phyloP scores from a whole-genome alignment of 2,888 invertebrate species.

The Heliconius hortense region DNA sequence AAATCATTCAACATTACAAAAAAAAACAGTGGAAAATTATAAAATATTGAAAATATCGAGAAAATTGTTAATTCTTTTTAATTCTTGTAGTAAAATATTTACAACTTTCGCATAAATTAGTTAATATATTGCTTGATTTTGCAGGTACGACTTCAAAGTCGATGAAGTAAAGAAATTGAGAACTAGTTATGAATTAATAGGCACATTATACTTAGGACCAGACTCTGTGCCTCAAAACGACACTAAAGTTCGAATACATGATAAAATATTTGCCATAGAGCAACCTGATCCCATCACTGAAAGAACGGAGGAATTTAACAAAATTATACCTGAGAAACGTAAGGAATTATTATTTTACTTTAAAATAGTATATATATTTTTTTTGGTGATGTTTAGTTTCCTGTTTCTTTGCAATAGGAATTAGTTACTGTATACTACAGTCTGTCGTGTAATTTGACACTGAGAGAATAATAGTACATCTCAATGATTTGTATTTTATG shows the following conservation, averaged over 20 bases:
- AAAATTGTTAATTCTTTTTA: too few species aligned
- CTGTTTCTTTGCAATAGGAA: neutral
- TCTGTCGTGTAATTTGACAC: too few species aligned
- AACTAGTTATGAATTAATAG: slow-evolving; percentile 70
- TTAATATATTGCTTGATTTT: slow-evolving; percentile 26
- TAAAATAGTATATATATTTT: neutral
- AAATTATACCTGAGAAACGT: slow-evolving; percentile 67
- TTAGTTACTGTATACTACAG: neutral
- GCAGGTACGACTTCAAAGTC: slow-evolving; percentile 82
- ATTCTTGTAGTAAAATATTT: too few species aligned
- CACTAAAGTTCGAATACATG: slow-evolving; percentile 79
- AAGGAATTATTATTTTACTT: slow-evolving; percentile 41
- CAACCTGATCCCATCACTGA: slow-evolving; percentile 69
- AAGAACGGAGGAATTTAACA: slow-evolving; percentile 68
- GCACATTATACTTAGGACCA: slow-evolving; percentile 82
- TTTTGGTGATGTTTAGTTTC: neutral
- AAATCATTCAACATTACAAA: too few species aligned
- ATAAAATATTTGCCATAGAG: slow-evolving; percentile 87
- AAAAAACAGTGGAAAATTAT: too few species aligned
- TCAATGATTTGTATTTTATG: too few species aligned
- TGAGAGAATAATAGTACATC: too few species aligned
- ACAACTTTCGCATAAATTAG: neutral
- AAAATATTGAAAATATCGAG: too few species aligned
- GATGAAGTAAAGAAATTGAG: slow-evolving; percentile 67
- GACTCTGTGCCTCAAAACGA: slow-evolving; percentile 82